phyloP scores from a whole-genome alignment of 2,888 invertebrate species.

The Periphyllus acericola region DNA sequence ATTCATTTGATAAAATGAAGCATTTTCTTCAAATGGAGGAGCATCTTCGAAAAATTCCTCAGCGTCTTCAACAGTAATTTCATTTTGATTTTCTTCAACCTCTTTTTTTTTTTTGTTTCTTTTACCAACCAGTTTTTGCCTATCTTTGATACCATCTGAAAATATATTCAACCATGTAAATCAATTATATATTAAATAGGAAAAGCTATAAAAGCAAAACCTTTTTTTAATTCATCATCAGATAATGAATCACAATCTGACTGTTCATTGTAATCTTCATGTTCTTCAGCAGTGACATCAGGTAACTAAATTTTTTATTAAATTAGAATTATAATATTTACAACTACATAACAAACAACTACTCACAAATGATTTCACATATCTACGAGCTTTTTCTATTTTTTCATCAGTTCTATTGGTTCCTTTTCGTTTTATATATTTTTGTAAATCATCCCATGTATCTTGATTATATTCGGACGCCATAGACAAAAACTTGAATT shows the following conservation, averaged over 20 bases:
- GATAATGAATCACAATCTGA: slow-evolving; percentile 75
- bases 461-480: slow-evolving; percentile 84
- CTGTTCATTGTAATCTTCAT: slow-evolving; percentile 70
- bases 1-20: slow-evolving; percentile 94
- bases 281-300: slow-evolving; percentile 67
- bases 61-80: slow-evolving; percentile 66
- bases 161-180: slow-evolving; percentile 23
- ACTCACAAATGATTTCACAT: slow-evolving; percentile 70
- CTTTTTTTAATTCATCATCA: slow-evolving; percentile 80
- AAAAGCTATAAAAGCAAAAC: slow-evolving; percentile 64
- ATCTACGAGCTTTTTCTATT: slow-evolving; percentile 74
- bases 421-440: slow-evolving; percentile 82
- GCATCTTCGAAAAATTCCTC: slow-evolving; percentile 75
- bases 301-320: slow-evolving; percentile 28
- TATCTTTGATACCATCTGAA: slow-evolving; percentile 75
- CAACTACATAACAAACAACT: slow-evolving; percentile 58
- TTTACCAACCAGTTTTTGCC: slow-evolving; percentile 73
- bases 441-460: slow-evolving; percentile 82
- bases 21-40: slow-evolving; percentile 72
- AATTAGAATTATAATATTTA: neutral
- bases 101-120: slow-evolving; percentile 68
- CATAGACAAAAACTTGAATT: slow-evolving; percentile 82
- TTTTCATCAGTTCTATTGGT: slow-evolving; percentile 86
- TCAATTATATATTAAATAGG: neutral
- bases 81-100: slow-evolving; percentile 70